Conservation (phyloP, 2,113 vertebrate genomes). For the Potamarius usumacintae region DNA sequence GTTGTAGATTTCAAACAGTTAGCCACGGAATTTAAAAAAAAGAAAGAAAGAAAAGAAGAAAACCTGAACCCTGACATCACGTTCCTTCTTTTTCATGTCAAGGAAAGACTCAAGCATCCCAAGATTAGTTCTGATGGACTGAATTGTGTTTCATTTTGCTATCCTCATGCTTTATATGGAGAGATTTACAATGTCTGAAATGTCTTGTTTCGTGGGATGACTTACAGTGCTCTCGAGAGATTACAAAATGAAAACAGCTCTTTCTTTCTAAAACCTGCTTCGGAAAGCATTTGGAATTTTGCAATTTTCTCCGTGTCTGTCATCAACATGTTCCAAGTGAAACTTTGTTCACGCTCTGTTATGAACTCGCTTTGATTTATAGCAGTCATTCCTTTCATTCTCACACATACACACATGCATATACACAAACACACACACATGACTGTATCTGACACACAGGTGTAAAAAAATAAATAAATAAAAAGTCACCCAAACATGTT, state of each 20-base stretch:
- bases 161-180: conserved; percentile 54
- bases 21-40: background rate
- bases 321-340: conserved; percentile 48
- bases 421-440: background rate
- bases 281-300: conserved; percentile 51
- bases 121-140: conserved; percentile 40
- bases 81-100: background rate
- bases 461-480: background rate
- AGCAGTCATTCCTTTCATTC: background rate
- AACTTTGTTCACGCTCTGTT: conserved; percentile 11
- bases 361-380: background rate
- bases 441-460: background rate
- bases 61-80: background rate
- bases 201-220: conserved; percentile 63
- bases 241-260: conserved; percentile 14
- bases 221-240: conserved; percentile 63
- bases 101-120: conserved; percentile 10
- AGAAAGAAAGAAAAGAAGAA: background rate
- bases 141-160: conserved; percentile 49
- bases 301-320: conserved; percentile 58
- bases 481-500: no score
- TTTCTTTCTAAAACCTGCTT: conserved; percentile 42
- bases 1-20: background rate
- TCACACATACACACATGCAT: background rate
- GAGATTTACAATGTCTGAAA: conserved; percentile 36